Percentiles rank a stretch among this genome's conserved stretches.
Evolutionary conservation across 2,888 invertebrate species (phyloP).

Genomic region (Oeneis ivallda): DNA sequence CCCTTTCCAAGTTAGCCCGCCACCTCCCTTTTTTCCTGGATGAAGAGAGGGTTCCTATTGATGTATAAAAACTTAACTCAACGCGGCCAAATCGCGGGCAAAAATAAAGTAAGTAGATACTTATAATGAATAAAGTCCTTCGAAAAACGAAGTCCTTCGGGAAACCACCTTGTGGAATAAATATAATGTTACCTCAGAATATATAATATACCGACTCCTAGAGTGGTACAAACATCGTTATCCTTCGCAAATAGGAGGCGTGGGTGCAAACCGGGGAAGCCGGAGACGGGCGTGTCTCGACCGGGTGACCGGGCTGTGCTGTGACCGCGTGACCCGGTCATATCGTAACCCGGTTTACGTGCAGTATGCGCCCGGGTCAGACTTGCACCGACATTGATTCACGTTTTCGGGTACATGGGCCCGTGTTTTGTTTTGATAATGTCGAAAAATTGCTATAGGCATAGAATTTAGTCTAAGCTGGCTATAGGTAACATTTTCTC

Average conservation of each 20-base stretch:
- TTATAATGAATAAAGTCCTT: too few species aligned
- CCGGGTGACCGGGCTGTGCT: conserved; percentile 54
- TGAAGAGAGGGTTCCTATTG: too few species aligned
- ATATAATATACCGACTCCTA: too few species aligned
- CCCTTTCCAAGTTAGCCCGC: too few species aligned
- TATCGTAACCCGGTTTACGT: conserved; percentile 63
- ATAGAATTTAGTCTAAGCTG: too few species aligned
- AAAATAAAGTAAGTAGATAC: too few species aligned
- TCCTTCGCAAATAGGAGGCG: conserved; percentile 23
- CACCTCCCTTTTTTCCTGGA: too few species aligned
- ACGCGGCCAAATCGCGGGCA: too few species aligned
- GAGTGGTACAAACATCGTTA: conserved; percentile 18
- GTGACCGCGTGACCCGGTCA: conserved; percentile 71
- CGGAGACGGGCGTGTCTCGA: conserved; percentile 52
- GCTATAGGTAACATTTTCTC: too few species aligned
- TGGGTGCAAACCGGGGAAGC: conserved; percentile 1
- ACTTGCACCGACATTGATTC: conserved; percentile 66
- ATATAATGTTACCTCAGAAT: background rate
- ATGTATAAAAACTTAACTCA: too few species aligned
- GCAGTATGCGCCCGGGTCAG: conserved; percentile 48
- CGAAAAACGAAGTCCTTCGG: background rate
- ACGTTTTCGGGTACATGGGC: conserved; percentile 22
- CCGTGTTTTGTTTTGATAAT: conserved; percentile 9
- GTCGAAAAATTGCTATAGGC: background rate
- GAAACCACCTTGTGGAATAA: conserved; percentile 6